Conservation (phyloP, 2,113 vertebrate species). For the Ageneiosus marmoratus region DNA sequence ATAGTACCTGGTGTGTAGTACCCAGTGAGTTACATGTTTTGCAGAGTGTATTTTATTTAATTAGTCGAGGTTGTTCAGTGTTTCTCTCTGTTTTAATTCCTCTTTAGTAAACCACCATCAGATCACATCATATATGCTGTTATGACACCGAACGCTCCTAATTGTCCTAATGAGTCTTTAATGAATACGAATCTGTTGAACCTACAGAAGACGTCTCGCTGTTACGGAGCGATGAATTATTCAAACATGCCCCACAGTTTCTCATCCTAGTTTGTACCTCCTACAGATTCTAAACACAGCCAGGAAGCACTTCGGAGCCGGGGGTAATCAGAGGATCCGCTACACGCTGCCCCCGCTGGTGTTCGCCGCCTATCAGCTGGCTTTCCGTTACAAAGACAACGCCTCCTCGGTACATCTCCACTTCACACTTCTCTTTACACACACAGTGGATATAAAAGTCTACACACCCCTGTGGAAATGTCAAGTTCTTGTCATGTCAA, state of each 20-base stretch:
- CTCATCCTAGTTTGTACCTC: slow-evolving; percentile 35
- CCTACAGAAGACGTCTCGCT: slow-evolving; percentile 9
- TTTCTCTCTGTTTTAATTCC: background rate
- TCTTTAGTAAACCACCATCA: slow-evolving; percentile 15
- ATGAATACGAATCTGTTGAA: slow-evolving; percentile 26
- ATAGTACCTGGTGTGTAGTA: too few relatives aligned
- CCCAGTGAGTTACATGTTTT: too few relatives aligned
- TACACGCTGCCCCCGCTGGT: slow-evolving; percentile 93
- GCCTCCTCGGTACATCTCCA: slow-evolving; percentile 79
- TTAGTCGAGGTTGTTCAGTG: background rate
- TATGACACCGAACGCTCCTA: slow-evolving; percentile 32
- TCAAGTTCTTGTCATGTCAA: too few relatives aligned
- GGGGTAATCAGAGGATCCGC: slow-evolving; percentile 95
- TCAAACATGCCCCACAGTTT: slow-evolving; percentile 20
- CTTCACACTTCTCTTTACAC: background rate
- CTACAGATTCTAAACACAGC: slow-evolving; percentile 93
- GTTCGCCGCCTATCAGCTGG: slow-evolving; percentile 94
- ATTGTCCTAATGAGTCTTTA: slow-evolving; percentile 39
- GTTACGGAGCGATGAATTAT: slow-evolving; percentile 43
- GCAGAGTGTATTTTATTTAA: background rate
- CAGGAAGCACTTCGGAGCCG: slow-evolving; percentile 95
- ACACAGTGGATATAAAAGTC: too few relatives aligned
- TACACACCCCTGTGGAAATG: too few relatives aligned
- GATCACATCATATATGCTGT: background rate
- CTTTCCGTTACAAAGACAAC: slow-evolving; percentile 96